phyloP scores from a whole-genome alignment of 2,113 vertebrate genomes.

The Bucco capensis region DNA sequence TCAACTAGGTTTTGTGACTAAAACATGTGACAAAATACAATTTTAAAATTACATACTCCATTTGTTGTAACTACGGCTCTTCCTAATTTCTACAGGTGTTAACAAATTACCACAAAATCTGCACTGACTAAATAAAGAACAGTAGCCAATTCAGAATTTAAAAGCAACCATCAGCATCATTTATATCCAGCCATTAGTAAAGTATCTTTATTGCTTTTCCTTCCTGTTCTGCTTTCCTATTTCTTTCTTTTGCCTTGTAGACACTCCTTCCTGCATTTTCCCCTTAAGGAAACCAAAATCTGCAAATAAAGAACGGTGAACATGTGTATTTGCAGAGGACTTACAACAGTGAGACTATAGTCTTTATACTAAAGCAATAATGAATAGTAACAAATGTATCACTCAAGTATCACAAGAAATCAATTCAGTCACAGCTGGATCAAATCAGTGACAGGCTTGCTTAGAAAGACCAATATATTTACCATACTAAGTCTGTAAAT shows the following conservation, averaged over 20 bases:
- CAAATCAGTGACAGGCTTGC: neutral
- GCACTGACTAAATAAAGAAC: neutral
- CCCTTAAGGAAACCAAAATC: neutral
- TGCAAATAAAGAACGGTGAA: neutral
- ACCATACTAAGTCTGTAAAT: neutral
- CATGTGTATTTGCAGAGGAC: neutral
- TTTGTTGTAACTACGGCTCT: constrained; percentile 23
- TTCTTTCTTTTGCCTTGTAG: neutral
- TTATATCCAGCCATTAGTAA: neutral
- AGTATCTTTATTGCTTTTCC: neutral
- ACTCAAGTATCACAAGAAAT: neutral
- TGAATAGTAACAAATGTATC: neutral
- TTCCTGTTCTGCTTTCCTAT: neutral
- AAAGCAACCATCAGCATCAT: neutral
- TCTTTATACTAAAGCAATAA: neutral
- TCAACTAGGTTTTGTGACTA: constrained; percentile 47
- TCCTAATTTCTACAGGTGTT: constrained; percentile 20
- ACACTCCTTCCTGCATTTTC: neutral
- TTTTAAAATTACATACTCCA: constrained; percentile 55
- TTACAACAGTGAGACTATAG: neutral
- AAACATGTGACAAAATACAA: constrained; percentile 53
- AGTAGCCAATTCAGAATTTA: neutral
- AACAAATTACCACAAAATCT: constrained; percentile 20
- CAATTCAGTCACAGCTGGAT: neutral
- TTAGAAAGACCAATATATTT: neutral